Evolutionary conservation across 2,113 vertebrate genomes (phyloP).

Genomic region (Arothron firmamentum): DNA sequence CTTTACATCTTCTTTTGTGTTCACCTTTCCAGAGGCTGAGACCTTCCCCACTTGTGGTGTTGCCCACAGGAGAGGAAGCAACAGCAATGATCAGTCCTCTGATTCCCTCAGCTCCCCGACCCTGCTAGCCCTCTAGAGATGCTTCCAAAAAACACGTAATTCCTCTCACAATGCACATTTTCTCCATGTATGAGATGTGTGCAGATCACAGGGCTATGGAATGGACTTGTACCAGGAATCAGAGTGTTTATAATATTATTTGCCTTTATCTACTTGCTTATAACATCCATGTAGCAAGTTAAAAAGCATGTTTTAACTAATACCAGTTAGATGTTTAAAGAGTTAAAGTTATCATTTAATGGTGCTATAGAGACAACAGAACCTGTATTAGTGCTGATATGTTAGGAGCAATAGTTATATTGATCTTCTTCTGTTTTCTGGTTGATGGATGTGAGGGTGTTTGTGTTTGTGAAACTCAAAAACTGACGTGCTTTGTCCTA

Average conservation of each 20-base stretch:
- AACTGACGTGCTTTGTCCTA: conserved; percentile 60
- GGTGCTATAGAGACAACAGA: conserved; percentile 87
- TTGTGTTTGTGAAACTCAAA: conserved; percentile 57
- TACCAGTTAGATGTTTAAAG: conserved; percentile 71
- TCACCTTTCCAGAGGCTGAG: conserved; percentile 90
- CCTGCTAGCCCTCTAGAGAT: conserved; percentile 75
- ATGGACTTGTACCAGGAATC: conserved; percentile 57
- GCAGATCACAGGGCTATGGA: conserved; percentile 69
- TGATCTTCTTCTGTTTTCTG: conserved; percentile 66
- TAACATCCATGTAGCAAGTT: conserved; percentile 92
- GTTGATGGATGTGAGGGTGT: conserved; percentile 77
- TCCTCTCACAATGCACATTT: conserved; percentile 49
- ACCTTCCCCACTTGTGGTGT: conserved; percentile 83
- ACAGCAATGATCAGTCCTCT: conserved; percentile 92
- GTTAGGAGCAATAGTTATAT: conserved; percentile 84
- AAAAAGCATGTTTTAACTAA: conserved; percentile 86
- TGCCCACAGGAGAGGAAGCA: conserved; percentile 86
- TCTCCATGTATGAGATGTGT: conserved; percentile 36
- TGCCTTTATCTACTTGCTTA: conserved; percentile 76
- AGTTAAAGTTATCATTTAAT: conserved; percentile 64
- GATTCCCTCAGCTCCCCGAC: conserved; percentile 96
- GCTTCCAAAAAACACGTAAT: conserved; percentile 21
- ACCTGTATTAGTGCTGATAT: conserved; percentile 80
- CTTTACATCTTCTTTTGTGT: conserved; percentile 91
- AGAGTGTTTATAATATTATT: conserved; percentile 49